Evolutionary conservation across 1,140 invertebrate genomes (phyloP), one percentile per base, ranked within the genome.

Genomic region (Whitmania pigra): DNA sequence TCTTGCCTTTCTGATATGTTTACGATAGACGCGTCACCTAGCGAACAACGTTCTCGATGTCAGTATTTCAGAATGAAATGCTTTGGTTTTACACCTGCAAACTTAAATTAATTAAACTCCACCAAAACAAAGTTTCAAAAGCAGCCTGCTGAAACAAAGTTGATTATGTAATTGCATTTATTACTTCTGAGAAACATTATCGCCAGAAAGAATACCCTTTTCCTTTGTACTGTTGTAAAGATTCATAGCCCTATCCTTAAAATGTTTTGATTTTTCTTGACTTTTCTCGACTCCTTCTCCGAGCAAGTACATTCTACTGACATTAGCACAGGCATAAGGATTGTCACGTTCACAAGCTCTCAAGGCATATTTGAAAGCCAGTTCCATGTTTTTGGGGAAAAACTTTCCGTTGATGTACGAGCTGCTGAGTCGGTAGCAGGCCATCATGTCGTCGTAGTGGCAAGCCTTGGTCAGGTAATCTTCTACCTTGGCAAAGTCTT

Each of bases 261-360:
- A 93, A 60, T 86, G 84, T 53, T 89, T 85, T 0, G 90, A 88
- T 75, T 90, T 78, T 72, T 87, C 85, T 55, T 82, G 73, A 81
- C 90, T 87, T 77, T 90, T 87, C 68, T 87, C 85, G 0, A 87
- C 88, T 0, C 91, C 85, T 63, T 85, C 83, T 20, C 85, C 85
- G 74, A 79, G 80, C 57, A 74, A 76, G 78, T 92, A 91, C 89
- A 92, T 91, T 76, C 89, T 86, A 75, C 90, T 89, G 2, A 94
- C 78, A 84, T 94, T 94, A 0, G 87, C 87, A 84, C 93, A 95
- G 2, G 90, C 89, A 78, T 89, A 89, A 71, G 90, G 86, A 80
- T 93, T 89, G 5, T 88, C 88, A 15, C 88, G 78, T 75, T 92
- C 88, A 80, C 93, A 95, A 0, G 87, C 88, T 79, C 87, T 89